Conservation (phyloP, 1,140 invertebrate genomes). For the Muscidifurax raptorellus region DNA sequence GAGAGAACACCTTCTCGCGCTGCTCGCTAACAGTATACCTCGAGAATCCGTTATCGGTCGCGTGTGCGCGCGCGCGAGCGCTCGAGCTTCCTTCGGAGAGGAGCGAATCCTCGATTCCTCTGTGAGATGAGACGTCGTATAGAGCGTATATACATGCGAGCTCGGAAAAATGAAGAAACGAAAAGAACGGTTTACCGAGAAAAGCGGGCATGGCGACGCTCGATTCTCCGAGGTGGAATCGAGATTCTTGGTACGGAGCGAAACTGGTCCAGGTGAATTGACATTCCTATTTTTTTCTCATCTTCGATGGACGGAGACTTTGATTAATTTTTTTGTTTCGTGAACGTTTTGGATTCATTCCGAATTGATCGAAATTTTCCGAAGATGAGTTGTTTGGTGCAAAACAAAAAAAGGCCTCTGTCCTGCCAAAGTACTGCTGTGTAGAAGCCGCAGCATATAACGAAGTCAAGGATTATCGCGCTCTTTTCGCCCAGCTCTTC, state of each 20-base stretch:
- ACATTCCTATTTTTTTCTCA: background rate
- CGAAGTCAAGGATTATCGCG: background rate
- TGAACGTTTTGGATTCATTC: background rate
- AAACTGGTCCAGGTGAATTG: too few relatives aligned
- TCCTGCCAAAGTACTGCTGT: too few relatives aligned
- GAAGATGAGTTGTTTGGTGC: background rate
- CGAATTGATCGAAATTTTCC: background rate
- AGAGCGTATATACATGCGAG: background rate
- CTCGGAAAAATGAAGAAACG: background rate
- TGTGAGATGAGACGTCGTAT: constrained; percentile 43
- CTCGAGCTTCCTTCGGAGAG: constrained; percentile 54
- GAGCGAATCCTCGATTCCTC: constrained; percentile 29
- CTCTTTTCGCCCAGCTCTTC: background rate
- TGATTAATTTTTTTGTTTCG: too few relatives aligned
- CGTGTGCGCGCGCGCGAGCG: constrained; percentile 56
- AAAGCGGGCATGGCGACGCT: too few relatives aligned
- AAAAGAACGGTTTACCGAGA: background rate
- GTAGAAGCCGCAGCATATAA: background rate
- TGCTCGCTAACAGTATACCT: constrained; percentile 68
- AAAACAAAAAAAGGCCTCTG: too few relatives aligned
- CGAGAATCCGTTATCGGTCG: constrained; percentile 67
- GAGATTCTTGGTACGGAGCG: too few relatives aligned
- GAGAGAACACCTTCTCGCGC: constrained; percentile 53
- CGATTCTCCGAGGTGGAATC: too few relatives aligned
- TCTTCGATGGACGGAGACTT: background rate